phyloP scores from a whole-genome alignment of 2,113 vertebrate genomes.

The Sisor rabdophorus region DNA sequence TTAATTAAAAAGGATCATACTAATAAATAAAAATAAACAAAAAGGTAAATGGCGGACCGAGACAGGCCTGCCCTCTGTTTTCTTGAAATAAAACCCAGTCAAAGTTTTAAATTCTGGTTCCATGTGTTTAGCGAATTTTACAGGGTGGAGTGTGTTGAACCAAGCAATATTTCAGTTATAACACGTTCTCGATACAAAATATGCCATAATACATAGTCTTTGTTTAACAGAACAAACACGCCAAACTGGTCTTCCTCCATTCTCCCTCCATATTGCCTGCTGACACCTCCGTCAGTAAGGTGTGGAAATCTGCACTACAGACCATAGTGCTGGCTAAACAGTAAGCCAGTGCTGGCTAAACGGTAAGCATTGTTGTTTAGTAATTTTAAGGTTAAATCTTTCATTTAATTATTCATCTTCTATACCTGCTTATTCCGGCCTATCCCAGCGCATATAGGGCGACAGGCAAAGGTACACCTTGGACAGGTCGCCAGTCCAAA shows the following conservation, averaged over 20 bases:
- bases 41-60: background rate
- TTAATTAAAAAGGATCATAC: too few relatives aligned
- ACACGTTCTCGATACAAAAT: background rate
- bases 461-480: too few relatives aligned
- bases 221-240: constrained; percentile 5
- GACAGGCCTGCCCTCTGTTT: background rate
- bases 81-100: background rate
- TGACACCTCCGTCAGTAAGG: background rate
- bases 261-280: background rate
- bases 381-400: too few relatives aligned
- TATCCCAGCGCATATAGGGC: too few relatives aligned
- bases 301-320: background rate
- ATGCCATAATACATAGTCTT: constrained; percentile 21
- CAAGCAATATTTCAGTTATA: background rate
- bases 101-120: constrained; percentile 9
- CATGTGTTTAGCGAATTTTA: background rate
- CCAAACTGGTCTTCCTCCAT: constrained; percentile 35
- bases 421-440: too few relatives aligned
- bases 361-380: too few relatives aligned
- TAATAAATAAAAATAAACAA: too few relatives aligned
- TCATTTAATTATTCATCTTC: too few relatives aligned
- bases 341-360: too few relatives aligned
- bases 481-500: too few relatives aligned
- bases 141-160: constrained; percentile 34
- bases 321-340: background rate